Evolutionary conservation across 2,113 vertebrate genomes (phyloP), one percentile per base, ranked within the genome.

Genomic region (Dasyornis broadbenti): DNA sequence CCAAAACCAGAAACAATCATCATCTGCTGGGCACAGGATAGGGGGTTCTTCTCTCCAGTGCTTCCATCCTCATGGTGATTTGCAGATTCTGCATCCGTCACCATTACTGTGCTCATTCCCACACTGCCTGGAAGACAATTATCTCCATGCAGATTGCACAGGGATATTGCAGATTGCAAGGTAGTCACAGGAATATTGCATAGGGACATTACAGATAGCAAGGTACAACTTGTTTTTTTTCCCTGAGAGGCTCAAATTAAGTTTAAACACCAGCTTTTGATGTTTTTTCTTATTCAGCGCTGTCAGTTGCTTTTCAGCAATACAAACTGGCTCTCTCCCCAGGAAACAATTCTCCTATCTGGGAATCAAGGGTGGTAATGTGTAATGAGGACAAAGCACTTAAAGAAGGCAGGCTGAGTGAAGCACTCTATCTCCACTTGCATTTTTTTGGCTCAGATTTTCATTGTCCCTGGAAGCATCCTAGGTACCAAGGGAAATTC

Each of bases 231-330:
- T 66, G 26, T 50, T 66, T 87, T 49, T 49, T 31, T 27, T 3
- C 9, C 56, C 53, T 2, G 12, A 86, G 83, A 92, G 64, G 53
- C 72, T 90, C 63, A 80, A 86, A 93, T 86, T 52, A 88, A 94
- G 66, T 95, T 90, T 93, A 90, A 93, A 86, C 44, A 81, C 30
- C 47, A 59, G 24, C n/a, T 80, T 95, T 81, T 83, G 71, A 90
- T 88, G 57, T 90, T 81, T 73, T 72, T 91, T 92, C 94, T 93
- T 93, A 92, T 78, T 95, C 92, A 89, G 80, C 86, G 78, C 57
- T 15, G 7, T 70, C 75, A 63, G 50, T 45, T 94, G 92, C 54
- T 92, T 86, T 90, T 73, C 92, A 95, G 84, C 59, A 61, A 72
- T 22, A 87, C 27, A 45, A 84, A 84, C 64, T 33, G 81, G 30